Evolutionary conservation across 2,888 invertebrate species (phyloP).

Genomic region (Aporophyla nigra): DNA sequence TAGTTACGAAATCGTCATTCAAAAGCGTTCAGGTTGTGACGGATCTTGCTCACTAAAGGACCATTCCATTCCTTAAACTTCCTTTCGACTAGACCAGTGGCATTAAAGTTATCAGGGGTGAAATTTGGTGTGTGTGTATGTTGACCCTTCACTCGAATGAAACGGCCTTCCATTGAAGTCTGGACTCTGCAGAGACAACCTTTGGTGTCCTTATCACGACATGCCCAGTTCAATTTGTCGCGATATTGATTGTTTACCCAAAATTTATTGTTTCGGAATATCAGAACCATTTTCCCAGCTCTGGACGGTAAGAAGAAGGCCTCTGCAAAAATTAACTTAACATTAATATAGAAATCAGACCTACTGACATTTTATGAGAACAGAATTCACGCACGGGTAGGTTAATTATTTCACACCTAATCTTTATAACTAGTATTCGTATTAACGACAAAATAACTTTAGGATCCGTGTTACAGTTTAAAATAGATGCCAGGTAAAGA

Average conservation of each 20-base stretch:
- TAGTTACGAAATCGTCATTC: constrained; percentile 36
- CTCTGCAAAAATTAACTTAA: constrained; percentile 74
- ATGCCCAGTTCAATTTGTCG: constrained; percentile 88
- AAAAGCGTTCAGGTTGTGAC: constrained; percentile 40
- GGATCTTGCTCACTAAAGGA: constrained; percentile 52
- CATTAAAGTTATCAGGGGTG: constrained; percentile 83
- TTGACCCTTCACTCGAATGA: constrained; percentile 83
- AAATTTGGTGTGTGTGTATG: constrained; percentile 87
- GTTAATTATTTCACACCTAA: neutral
- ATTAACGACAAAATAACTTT: neutral
- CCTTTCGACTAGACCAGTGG: constrained; percentile 72
- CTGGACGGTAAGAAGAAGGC: constrained; percentile 88
- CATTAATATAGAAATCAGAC: constrained; percentile 31
- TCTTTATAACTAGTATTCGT: neutral
- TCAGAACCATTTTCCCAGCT: constrained; percentile 87
- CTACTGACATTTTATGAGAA: neutral
- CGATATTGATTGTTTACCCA: constrained; percentile 89
- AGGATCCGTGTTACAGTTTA: neutral
- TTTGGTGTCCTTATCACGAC: constrained; percentile 85
- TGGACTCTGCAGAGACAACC: constrained; percentile 87
- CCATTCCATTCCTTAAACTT: constrained; percentile 68
- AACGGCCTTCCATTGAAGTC: constrained; percentile 86
- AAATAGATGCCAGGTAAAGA: neutral
- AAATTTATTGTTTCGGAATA: constrained; percentile 87
- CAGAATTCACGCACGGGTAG: neutral